These are phyloP conservation scores for Andrena bucephala DNA, from an alignment of 2,888 invertebrate species.

Conservation along the genomic window DNA sequence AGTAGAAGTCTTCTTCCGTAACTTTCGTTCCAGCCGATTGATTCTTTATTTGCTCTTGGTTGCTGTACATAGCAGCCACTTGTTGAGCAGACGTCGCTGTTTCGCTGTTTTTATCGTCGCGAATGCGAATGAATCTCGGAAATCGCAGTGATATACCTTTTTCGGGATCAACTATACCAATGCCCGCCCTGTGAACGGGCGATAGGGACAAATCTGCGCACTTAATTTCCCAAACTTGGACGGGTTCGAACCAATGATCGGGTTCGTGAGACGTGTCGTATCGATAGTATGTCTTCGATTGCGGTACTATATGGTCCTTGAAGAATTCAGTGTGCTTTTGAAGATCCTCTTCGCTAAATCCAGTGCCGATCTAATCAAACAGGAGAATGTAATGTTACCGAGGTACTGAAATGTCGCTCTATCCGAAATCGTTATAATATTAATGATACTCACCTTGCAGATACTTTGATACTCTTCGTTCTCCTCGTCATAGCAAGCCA, in stretches of 20 bases:
- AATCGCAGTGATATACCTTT: slow-evolving; percentile 98
- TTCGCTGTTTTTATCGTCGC: slow-evolving; percentile 97
- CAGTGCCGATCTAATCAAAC: slow-evolving; percentile 91
- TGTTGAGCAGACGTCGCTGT: slow-evolving; percentile 96
- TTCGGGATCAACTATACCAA: slow-evolving; percentile 93
- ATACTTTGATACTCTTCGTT: slow-evolving; percentile 97
- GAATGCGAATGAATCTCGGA: slow-evolving; percentile 95
- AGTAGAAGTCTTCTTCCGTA: slow-evolving; percentile 89
- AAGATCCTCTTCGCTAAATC: slow-evolving; percentile 97
- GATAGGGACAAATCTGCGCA: slow-evolving; percentile 99
- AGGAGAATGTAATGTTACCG: not conserved
- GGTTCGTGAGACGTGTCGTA: slow-evolving; percentile 91
- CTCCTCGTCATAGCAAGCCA: slow-evolving; percentile 96
- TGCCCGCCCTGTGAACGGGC: slow-evolving; percentile 95
- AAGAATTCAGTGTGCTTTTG: slow-evolving; percentile 91
- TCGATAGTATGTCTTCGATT: slow-evolving; percentile 92
- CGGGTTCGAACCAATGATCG: slow-evolving; percentile 96
- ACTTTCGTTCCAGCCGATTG: slow-evolving; percentile 83
- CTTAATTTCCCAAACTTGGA: slow-evolving; percentile 97
- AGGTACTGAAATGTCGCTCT: not conserved
- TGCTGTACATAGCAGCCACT: slow-evolving; percentile 95
- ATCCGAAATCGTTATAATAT: not conserved
- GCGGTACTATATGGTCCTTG: slow-evolving; percentile 90
- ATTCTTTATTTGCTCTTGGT: slow-evolving; percentile 96
- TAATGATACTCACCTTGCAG: slow-evolving; percentile 90